Conservation (phyloP, 1,140 invertebrate genomes). For the Chionoecetes opilio region DNA sequence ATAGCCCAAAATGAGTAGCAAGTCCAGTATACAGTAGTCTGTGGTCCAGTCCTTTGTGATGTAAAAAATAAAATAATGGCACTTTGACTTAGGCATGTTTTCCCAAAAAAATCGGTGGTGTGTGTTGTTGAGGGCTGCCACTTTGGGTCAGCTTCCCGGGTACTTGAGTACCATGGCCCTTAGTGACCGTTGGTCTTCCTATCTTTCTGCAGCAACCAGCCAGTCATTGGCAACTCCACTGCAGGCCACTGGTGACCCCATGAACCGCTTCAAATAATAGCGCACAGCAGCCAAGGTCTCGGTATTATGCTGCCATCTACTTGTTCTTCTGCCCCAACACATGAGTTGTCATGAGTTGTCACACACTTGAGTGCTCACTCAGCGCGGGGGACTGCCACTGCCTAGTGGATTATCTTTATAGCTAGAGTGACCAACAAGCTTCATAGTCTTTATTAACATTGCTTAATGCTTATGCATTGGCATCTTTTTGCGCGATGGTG, state of each 20-base stretch:
- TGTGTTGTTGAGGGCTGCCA: conserved; percentile 71
- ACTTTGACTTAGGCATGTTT: background rate
- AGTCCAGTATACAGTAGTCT: too few species aligned
- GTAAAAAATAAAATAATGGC: too few species aligned
- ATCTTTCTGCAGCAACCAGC: conserved; percentile 74
- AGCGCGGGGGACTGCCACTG: conserved; percentile 73
- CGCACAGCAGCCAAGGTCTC: conserved; percentile 68
- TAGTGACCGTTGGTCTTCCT: conserved; percentile 76
- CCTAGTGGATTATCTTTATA: conserved; percentile 7
- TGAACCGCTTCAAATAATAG: conserved; percentile 72
- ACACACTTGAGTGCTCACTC: conserved; percentile 72
- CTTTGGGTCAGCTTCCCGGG: conserved; percentile 77
- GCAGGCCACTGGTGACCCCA: conserved; percentile 62
- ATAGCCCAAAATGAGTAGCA: too few species aligned
- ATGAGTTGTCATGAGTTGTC: conserved; percentile 75
- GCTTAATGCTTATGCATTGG: conserved; percentile 17
- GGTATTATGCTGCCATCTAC: conserved; percentile 77
- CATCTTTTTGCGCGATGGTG: background rate
- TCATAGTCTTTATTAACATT: conserved; percentile 23
- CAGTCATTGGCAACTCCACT: conserved; percentile 54
- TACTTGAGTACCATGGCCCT: conserved; percentile 74
- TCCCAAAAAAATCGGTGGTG: conserved; percentile 49
- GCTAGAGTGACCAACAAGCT: background rate
- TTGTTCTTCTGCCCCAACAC: conserved; percentile 75
- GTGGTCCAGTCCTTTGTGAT: too few species aligned